Conservation (phyloP, 23 tunicate species). For the Trididemnum miniatum region DNA sequence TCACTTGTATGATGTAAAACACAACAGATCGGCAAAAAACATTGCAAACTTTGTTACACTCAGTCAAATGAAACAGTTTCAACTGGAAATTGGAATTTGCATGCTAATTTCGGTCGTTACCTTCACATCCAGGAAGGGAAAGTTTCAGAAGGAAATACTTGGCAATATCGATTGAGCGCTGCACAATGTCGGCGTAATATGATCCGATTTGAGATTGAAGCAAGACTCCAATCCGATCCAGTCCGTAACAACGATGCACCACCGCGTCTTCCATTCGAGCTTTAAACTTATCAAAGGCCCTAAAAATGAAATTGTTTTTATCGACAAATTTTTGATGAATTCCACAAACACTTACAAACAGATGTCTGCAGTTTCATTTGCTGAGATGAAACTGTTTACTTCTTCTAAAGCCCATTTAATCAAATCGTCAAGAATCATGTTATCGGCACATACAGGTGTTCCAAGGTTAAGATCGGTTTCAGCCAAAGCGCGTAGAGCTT, state of each 20-base stretch:
- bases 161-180: constrained; percentile 8
- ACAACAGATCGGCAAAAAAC: too few relatives aligned
- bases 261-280: constrained; percentile 20
- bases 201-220: not conserved
- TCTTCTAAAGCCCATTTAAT: not conserved
- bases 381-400: not conserved
- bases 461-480: not conserved
- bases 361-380: not conserved
- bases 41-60: too few relatives aligned
- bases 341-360: constrained; percentile 11
- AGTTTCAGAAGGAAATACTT: not conserved
- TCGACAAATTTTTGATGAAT: not conserved
- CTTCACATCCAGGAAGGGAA: constrained; percentile 12
- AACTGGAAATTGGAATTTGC: too few relatives aligned
- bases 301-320: not conserved
- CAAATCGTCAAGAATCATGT: not conserved
- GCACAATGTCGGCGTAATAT: constrained; percentile 6
- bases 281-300: constrained; percentile 1
- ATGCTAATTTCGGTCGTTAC: too few relatives aligned
- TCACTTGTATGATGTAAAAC: too few relatives aligned
- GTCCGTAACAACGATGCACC: not conserved
- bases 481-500: not conserved
- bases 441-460: constrained; percentile 2
- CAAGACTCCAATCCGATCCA: not conserved
- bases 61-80: too few relatives aligned